Evolutionary conservation across 2,113 vertebrate genomes (phyloP).

Genomic region (Hippopotamus amphibius): DNA sequence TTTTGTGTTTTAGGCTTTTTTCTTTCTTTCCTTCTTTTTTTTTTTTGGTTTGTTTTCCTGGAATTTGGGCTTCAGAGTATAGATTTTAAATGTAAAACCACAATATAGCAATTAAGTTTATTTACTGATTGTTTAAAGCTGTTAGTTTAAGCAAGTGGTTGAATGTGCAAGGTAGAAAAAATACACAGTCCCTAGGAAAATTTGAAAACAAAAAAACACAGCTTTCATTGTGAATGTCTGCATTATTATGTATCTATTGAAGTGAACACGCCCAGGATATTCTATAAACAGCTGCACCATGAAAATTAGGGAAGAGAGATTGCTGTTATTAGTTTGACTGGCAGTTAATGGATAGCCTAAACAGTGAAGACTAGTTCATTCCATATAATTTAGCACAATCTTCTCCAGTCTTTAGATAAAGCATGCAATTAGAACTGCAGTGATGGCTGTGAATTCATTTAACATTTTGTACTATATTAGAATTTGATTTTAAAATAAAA

Average conservation of each 20-base stretch:
- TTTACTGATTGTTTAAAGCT: slow-evolving; percentile 78
- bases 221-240: slow-evolving; percentile 84
- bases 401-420: slow-evolving; percentile 87
- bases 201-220: slow-evolving; percentile 80
- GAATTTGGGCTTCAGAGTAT: slow-evolving; percentile 43
- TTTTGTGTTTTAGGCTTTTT: slow-evolving; percentile 32
- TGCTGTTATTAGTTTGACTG: slow-evolving; percentile 93
- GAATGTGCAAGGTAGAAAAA: slow-evolving; percentile 72
- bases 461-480: slow-evolving; percentile 83
- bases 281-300: slow-evolving; percentile 91
- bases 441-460: slow-evolving; percentile 84
- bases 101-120: slow-evolving; percentile 65
- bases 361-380: slow-evolving; percentile 86
- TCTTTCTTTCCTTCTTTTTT: neutral
- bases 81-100: slow-evolving; percentile 72
- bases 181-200: slow-evolving; percentile 72
- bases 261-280: slow-evolving; percentile 86
- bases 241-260: slow-evolving; percentile 85
- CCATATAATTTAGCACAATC: slow-evolving; percentile 89
- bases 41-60: slow-evolving; percentile 29
- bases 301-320: slow-evolving; percentile 90
- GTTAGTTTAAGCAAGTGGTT: slow-evolving; percentile 75
- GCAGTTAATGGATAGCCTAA: slow-evolving; percentile 90
- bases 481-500: slow-evolving; percentile 84
- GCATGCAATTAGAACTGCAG: slow-evolving; percentile 87